Conservation (phyloP, 2,888 invertebrate species). For the Heteropelma amictum region DNA sequence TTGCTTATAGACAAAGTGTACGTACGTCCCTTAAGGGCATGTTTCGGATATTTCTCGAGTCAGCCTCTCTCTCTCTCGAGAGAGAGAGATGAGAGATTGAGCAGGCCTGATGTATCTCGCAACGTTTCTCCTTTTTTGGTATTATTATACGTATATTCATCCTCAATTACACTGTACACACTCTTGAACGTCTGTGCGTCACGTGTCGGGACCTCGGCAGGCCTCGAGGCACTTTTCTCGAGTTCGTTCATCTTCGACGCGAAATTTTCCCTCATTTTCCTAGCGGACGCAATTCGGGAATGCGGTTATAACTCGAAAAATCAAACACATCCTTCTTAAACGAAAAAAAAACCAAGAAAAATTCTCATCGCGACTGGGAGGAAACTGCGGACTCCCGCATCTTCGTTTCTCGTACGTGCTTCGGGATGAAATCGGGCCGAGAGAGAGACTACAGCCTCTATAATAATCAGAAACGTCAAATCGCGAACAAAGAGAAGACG, state of each 20-base stretch:
- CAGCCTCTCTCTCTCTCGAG: too few species aligned
- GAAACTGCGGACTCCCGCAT: too few species aligned
- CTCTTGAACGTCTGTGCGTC: slow-evolving; percentile 5
- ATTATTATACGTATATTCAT: slow-evolving; percentile 50
- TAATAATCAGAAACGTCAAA: slow-evolving; percentile 74
- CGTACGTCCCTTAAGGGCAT: slow-evolving; percentile 73
- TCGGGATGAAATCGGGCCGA: neutral
- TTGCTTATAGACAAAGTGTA: slow-evolving; percentile 54
- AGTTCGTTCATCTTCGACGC: slow-evolving; percentile 28
- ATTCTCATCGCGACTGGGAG: slow-evolving; percentile 31
- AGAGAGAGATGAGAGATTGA: too few species aligned
- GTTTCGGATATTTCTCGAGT: slow-evolving; percentile 67
- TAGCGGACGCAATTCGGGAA: neutral
- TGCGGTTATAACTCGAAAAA: neutral
- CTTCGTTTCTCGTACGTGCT: too few species aligned
- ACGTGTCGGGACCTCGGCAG: slow-evolving; percentile 11
- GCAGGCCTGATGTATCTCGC: slow-evolving; percentile 63
- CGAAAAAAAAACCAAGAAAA: neutral
- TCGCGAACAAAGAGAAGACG: slow-evolving; percentile 70
- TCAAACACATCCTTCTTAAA: neutral
- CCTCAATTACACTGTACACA: slow-evolving; percentile 27
- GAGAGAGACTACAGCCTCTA: slow-evolving; percentile 30
- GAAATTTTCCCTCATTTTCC: slow-evolving; percentile 39
- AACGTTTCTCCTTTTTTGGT: slow-evolving; percentile 53
- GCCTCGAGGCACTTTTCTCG: slow-evolving; percentile 44